Evolutionary conservation across 1,140 invertebrate genomes (phyloP), one percentile per base, ranked within the genome.

Genomic region (Diuraphis noxia): DNA sequence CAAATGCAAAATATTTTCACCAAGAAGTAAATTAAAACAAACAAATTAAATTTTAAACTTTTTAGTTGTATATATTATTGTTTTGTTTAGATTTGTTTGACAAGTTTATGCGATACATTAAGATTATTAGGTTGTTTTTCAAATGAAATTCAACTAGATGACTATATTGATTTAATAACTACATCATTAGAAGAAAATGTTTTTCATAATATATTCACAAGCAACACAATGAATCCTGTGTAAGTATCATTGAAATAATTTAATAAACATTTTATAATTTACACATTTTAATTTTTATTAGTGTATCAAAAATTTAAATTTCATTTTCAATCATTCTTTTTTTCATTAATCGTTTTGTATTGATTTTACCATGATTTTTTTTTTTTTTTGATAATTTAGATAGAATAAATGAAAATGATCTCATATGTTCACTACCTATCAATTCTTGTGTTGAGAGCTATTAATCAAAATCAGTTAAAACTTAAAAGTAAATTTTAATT

Each of bases 1-100:
- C 98, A 6, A 99, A 99, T 95, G 99, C 99, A 1, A 99, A 99
- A 94, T 99, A 99, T 94, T 99, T 99, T 95, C 96, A 98, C 93
- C 96, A 98, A 92, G 98, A 99, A 95, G 97, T 98, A 94, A 93
- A 34, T 82, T 23, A 9, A 36, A 43, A 2, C 30, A 77, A 46
- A 23, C 10, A 89, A 77, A 41, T 41, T 25, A 34, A 77, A 89
- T 90, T 89, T n/a, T 43, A 40, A n/a, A 43, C 5, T n/a, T 38
- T 40, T 81, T 38, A 1, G 25, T 81, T 3, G 23, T 82, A 41
- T 82, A 9, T 36, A 36, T 21, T 36, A 36, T 52, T 7, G 23
- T 85, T 88, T 46, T 85, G 82, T 92, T 25, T 85, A 93, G 92
- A 93, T 93, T 49, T 98, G 98, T 93, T 97, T 97, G 94, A 97